phyloP scores from a whole-genome alignment of 1,140 invertebrate genomes.

The Atopsyche davidsoni region DNA sequence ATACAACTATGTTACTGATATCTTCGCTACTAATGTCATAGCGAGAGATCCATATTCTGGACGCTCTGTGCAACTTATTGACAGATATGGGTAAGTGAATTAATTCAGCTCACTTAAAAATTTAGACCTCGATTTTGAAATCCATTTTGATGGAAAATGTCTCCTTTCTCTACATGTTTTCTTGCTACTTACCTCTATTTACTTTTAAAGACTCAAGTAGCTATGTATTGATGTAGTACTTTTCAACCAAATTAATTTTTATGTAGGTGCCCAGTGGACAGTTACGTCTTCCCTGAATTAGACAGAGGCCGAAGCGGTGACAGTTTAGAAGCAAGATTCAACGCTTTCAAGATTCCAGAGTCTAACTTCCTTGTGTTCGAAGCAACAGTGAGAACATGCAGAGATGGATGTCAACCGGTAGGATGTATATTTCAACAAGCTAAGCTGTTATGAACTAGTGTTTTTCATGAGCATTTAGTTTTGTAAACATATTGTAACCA shows the following conservation, averaged over 20 bases:
- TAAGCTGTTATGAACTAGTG: no score
- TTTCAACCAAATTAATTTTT: no score
- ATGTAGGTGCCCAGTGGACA: slow-evolving; percentile 79
- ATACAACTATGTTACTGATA: slow-evolving; percentile 81
- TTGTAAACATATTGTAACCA: no score
- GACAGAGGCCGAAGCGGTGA: slow-evolving; percentile 80
- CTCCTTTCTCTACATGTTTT: background rate
- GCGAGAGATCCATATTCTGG: slow-evolving; percentile 89
- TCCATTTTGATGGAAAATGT: background rate
- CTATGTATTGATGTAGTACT: no score
- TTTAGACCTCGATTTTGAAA: no score
- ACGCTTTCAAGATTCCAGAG: slow-evolving; percentile 92
- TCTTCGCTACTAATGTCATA: slow-evolving; percentile 90
- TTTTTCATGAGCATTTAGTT: no score
- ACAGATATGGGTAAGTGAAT: slow-evolving; percentile 70
- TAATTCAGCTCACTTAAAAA: background rate
- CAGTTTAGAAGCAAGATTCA: slow-evolving; percentile 83
- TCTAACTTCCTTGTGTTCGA: slow-evolving; percentile 92
- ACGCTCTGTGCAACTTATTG: slow-evolving; percentile 81
- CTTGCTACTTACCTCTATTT: background rate
- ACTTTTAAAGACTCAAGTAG: no score
- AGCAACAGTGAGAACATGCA: slow-evolving; percentile 81
- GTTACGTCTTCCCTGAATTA: slow-evolving; percentile 85
- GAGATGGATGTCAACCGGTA: slow-evolving; percentile 82
- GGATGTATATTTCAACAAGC: no score